Evolutionary conservation across 2,888 invertebrate species (phyloP).

Genomic region (Oligia strigilis): DNA sequence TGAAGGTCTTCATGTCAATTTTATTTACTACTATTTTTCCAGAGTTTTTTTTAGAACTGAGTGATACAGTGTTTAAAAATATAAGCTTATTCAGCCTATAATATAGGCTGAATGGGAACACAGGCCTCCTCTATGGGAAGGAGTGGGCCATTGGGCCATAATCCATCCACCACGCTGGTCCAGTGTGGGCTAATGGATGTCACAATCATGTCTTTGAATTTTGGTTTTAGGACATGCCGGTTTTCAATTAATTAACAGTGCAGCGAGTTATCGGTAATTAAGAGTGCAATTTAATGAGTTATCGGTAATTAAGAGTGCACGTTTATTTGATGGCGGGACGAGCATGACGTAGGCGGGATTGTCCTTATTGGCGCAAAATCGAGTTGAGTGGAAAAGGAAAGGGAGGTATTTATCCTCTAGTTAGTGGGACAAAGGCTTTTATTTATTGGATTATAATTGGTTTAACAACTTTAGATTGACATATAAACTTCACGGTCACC

Average conservation of each 20-base stretch:
- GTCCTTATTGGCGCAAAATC: not conserved
- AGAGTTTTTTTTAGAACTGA: not conserved
- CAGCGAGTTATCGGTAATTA: not conserved
- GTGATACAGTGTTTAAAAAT: not conserved
- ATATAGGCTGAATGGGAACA: too few relatives aligned
- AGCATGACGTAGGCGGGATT: not conserved
- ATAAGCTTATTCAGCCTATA: not conserved
- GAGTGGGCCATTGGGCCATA: too few relatives aligned
- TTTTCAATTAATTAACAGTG: not conserved
- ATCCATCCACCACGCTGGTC: too few relatives aligned
- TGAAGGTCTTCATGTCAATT: constrained; percentile 16
- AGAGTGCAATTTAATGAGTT: not conserved
- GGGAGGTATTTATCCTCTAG: not conserved
- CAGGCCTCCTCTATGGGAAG: not conserved
- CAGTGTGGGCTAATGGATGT: not conserved
- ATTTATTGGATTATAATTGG: not conserved
- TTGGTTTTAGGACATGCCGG: not conserved
- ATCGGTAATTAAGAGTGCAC: not conserved
- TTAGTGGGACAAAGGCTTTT: not conserved
- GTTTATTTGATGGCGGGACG: not conserved
- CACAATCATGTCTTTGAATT: not conserved
- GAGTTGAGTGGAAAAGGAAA: not conserved
- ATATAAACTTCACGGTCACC: constrained; percentile 39
- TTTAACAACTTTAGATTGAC: not conserved
- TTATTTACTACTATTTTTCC: not conserved